Base-by-base conservation (phyloP, 2,113 vertebrate genomes). In the Murina feae region DNA sequence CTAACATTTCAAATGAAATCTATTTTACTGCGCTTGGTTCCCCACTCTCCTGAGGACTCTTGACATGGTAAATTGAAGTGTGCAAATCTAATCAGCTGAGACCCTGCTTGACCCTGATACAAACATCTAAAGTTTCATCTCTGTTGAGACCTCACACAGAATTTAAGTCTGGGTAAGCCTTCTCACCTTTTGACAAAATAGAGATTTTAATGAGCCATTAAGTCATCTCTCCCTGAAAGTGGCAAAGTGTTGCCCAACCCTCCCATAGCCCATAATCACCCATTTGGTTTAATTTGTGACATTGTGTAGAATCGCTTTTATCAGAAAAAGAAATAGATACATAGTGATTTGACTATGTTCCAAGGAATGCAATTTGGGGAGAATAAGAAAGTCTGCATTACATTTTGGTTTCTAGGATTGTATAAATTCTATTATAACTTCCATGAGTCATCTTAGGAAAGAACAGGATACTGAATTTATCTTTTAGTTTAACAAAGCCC, bases 1-100 rank as follows among this genome's bases (percentile, higher is more conserved):
- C 86, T 94, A 93, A 95, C 93, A 96, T 81, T 94, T 96, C 95
- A 96, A 95, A 93, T 93, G 65, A 72, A 97, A 94, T 92, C 42
- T 68, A 91, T 93, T 97, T 97, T 82, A 94, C 88, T 95, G 82
- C 93, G 49, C 68, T 84, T 74, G 58, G 44, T 51, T 96, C 71
- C 83, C 83, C 89, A 37, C 55, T 97, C 91, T 96, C 94, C 25
- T 18, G 94, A 95, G 65, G 72, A 42, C 44, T 93, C 85, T 20
- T 71, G 72, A 95, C 6, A 7, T 37, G 95, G 83, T 95, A 97
- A 96, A 96, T 83, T 87, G 63, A 95, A 97, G 78, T 93, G 76
- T 86, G 83, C 55, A 84, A 39, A 86, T 94, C 85, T 97, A 96
- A 96, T 85, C 95, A 95, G 87, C 47, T 71, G 82, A 96, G 92